A percentile compares a stretch with the other conserved stretches of the same genome.
These are phyloP conservation scores for Falco cherrug DNA, from an alignment of 2,797 vertebrate species.

Conservation along the genomic window DNA sequence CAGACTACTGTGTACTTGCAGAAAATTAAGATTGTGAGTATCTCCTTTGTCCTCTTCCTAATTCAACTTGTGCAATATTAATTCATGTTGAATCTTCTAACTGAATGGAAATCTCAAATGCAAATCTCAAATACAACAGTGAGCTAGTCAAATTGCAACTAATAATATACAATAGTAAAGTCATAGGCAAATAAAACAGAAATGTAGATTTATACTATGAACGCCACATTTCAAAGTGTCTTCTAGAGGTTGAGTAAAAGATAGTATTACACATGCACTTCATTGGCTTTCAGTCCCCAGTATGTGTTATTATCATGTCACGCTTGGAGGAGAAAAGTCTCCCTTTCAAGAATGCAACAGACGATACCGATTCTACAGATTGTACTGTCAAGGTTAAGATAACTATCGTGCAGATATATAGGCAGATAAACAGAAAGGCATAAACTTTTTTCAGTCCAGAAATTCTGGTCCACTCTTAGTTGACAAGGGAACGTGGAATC, in stretches of 20 bases:
- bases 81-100: not conserved
- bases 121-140: not conserved
- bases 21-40: not conserved
- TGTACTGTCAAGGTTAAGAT: not conserved
- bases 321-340: not conserved
- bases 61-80: not conserved
- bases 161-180: not conserved
- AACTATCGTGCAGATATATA: not conserved
- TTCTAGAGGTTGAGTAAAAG: not conserved
- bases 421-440: not conserved
- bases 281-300: not conserved
- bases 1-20: not conserved
- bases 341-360: not conserved
- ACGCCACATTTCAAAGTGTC: not conserved
- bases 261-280: not conserved
- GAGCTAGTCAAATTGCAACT: not conserved
- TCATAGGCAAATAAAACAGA: not conserved
- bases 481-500: not conserved
- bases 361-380: not conserved
- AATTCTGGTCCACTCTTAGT: not conserved
- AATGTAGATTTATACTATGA: not conserved
- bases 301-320: not conserved
- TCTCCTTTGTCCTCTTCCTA: not conserved
- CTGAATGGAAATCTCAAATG: not conserved
- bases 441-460: not conserved